Percentiles rank a stretch among this genome's conserved stretches.
Conservation (phyloP, 2,113 vertebrate species). For the Microtus ochrogaster region DNA sequence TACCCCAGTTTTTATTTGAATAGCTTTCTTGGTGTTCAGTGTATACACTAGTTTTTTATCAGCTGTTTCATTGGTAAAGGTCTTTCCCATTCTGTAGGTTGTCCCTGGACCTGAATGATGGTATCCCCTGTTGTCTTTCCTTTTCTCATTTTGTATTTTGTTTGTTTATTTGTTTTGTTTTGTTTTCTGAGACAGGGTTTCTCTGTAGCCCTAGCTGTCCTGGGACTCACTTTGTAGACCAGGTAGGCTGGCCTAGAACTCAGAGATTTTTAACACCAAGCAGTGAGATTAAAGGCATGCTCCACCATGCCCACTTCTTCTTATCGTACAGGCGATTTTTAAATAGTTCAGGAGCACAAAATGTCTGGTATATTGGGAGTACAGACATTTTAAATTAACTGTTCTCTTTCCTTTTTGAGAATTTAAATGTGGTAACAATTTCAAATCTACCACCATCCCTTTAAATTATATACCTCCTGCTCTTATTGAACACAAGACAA, state of each 20-base stretch:
- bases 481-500: not conserved
- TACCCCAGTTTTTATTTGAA: not conserved
- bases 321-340: not conserved
- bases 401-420: not conserved
- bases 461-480: not conserved
- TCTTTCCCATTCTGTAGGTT: not conserved
- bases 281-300: not conserved
- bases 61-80: not conserved
- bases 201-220: not conserved
- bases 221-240: not conserved
- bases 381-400: not conserved
- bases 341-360: not conserved
- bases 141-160: not conserved
- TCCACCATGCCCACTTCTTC: not conserved
- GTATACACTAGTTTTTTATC: not conserved
- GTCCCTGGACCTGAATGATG: not conserved
- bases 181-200: not conserved
- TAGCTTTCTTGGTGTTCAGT: not conserved
- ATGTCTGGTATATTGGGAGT: not conserved
- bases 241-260: not conserved
- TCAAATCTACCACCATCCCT: not conserved
- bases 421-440: conserved; percentile 19
- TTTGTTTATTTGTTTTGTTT: not conserved
- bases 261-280: not conserved
- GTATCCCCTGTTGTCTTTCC: not conserved